phyloP scores from a whole-genome alignment of 2,113 vertebrate species.

The Dasyurus viverrinus region DNA sequence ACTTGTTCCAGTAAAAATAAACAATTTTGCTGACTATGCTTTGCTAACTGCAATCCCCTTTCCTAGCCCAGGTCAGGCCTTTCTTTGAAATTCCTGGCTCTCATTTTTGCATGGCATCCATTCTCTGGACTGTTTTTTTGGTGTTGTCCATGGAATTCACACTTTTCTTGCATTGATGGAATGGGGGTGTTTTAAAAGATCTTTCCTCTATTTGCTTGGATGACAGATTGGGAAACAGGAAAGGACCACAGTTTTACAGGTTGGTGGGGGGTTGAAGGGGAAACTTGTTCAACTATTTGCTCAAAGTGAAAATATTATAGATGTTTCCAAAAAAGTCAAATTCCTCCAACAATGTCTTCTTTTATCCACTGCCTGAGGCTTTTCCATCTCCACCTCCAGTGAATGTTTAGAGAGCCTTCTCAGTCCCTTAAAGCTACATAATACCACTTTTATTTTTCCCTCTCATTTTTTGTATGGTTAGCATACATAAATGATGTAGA shows the following conservation, averaged over 20 bases:
- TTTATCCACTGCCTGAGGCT: background rate
- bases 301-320: background rate
- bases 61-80: background rate
- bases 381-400: background rate
- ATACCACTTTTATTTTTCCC: background rate
- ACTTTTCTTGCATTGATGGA: background rate
- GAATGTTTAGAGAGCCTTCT: background rate
- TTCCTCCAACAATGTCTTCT: background rate
- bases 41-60: background rate
- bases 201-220: background rate
- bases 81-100: background rate
- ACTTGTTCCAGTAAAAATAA: background rate
- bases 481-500: background rate
- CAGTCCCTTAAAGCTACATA: background rate
- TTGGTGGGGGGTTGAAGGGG: background rate
- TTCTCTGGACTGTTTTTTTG: background rate
- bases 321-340: background rate
- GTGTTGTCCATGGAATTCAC: background rate
- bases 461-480: background rate
- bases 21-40: background rate
- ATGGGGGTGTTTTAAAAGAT: background rate
- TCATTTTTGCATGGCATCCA: background rate
- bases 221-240: background rate
- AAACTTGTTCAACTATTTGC: background rate
- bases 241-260: background rate